Evolutionary conservation across 2,888 invertebrate genomes (phyloP).

Genomic region (Rhabditoides inermis): DNA sequence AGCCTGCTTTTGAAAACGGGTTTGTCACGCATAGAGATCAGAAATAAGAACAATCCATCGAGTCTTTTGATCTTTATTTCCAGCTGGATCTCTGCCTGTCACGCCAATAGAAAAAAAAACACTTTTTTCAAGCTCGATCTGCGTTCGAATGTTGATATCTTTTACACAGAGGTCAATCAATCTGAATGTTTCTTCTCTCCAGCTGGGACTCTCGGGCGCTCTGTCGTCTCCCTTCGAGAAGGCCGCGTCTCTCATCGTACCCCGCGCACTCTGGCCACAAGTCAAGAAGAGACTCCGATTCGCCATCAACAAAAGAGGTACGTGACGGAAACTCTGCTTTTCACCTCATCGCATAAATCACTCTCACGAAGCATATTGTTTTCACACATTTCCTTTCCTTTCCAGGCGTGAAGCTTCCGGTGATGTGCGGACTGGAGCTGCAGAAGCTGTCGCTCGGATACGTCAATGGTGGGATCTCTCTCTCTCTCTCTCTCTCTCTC

Average conservation of each 20-base stretch:
- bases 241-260: conserved; percentile 40
- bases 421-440: conserved; percentile 39
- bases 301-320: conserved; percentile 45
- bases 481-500: not conserved
- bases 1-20: conserved; percentile 3
- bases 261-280: conserved; percentile 49
- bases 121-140: not conserved
- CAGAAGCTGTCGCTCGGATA: conserved; percentile 42
- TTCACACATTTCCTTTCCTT: not conserved
- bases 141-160: not conserved
- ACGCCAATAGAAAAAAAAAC: not conserved
- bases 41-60: too few relatives aligned
- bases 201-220: conserved; percentile 43
- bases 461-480: conserved; percentile 34
- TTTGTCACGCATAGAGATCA: too few relatives aligned
- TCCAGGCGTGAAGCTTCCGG: conserved; percentile 36
- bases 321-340: not conserved
- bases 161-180: not conserved
- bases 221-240: conserved; percentile 43
- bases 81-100: not conserved
- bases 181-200: conserved; percentile 5
- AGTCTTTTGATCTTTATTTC: too few relatives aligned
- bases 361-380: not conserved
- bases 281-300: conserved; percentile 48
- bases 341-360: not conserved